Evolutionary conservation across 37 sponge, comb jelly and placozoan genomes (phyloP), one percentile per base, ranked within the genome.

Genomic region (Ephydatia muelleri): DNA sequence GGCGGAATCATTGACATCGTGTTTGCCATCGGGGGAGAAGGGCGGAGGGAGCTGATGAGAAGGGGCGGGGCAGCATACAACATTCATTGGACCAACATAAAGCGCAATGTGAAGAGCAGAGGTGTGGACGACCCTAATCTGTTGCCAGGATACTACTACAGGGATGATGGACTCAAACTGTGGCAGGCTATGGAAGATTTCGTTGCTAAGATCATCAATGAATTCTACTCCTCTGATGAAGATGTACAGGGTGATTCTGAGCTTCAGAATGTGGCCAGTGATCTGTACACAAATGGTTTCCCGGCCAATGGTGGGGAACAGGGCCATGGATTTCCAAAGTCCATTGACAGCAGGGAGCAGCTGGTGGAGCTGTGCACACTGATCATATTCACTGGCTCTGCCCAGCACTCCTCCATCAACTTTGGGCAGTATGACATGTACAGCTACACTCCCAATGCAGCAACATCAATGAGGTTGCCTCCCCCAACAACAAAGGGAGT

Each of bases 101-200:
- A 72, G 76, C 29, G 40, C 9, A 71, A 78, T 43, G 29, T 88
- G 2, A 75, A n/a, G 25, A 83, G 84, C 68, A 81, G 94, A 25
- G 86, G 88, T 39, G 94, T 94, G 6, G 92, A 86, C 8, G 86
- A 91, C 72, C 23, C 82, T 0, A 67, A 29, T 8, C 0, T 69
- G 37, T 86, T 94, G 33, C 95, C 95, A 12, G 65, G 77, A 57
- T 94, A 92, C 84, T 80, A 86, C 84, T 94, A 92, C 69, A 82
- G 95, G 33, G 95, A 94, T 80, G 92, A 94, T 70, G 92, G 90
- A 0, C 43, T 88, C 65, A 28, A 36, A 48, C 34, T 88, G 32
- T 90, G 94, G 94, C 75, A 90, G 43, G 84, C 87, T 29, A 83
- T 93, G 16, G 76, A 82, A 36, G 31, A 74, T 21, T 89, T 49